Base-by-base conservation (phyloP, 1,140 invertebrate species). In the Kradibia gibbosae region DNA sequence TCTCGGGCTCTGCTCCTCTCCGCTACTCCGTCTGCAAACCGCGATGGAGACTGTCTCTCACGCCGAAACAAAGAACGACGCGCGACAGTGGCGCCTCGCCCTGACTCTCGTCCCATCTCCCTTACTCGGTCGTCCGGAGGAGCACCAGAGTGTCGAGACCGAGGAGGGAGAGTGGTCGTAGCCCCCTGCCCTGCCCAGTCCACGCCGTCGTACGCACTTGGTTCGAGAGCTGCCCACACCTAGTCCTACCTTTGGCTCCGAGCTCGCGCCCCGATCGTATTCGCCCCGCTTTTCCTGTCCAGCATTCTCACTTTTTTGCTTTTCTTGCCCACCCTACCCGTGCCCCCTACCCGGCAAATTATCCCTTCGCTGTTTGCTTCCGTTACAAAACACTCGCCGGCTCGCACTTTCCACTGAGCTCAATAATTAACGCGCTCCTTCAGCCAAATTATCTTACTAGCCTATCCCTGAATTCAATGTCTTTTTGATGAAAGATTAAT, bases 21-120 rank as follows among this genome's bases (percentile, higher is more conserved):
- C 48, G 31, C 79, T n/a, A n/a, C n/a, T 53, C 79, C 28, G 72
- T 67, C 73, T 71, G 65, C 65, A 81, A 65, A 81, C 62, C 48
- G 65, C 80, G 87, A 89, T 87, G 85, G 86, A 89, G 88, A 91
- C 89, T 90, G 88, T 87, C 28, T 73, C 78, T 86, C 87, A 86
- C 86, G 86, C 86, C 88, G 89, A 90, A 90, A 91, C 90, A 91
- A 91, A 91, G 90, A 91, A 91, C 89, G 89, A 91, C 90, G 90
- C 90, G 84, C 87, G 88, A 85, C 39, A n/a, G 34, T 82, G 85
- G 86, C 88, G 87, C 85, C 88, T 75, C 78, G 45, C 39, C 39
- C 80, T 83, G 78, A 62, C 70, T 22, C 22, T 67, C 39, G 36
- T 67, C 62, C 62, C n/a, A 67, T 67, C 62, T 67, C 34, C 36